Base-by-base conservation (phyloP, 1,140 invertebrate genomes). In the Goniozus legneri region DNA sequence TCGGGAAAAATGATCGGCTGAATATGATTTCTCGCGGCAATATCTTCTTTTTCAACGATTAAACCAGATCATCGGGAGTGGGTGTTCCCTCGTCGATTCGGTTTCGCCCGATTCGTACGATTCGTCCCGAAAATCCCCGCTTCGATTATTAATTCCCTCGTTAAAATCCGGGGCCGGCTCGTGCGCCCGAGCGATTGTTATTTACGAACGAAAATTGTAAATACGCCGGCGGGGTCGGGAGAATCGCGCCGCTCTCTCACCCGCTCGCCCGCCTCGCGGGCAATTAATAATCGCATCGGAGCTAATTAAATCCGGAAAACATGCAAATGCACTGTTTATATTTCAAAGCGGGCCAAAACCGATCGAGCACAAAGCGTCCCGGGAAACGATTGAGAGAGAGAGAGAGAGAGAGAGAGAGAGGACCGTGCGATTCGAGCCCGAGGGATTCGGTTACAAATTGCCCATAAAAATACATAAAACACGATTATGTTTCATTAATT, bases 261-360 rank as follows among this genome's bases (percentile, higher is more conserved):
- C 56, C 32, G 43, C 50, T 60, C 55, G 58, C 55, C 48, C 42
- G 44, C 57, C 51, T 55, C 56, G 56, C 58, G 54, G 44, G 59
- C 67, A 65, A 72, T 73, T 75, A 71, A 69, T 72, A 68, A 72
- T 71, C 56, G 60, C 56, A 71, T 71, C 58, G 64, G 54, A 66
- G 64, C 71, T 74, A 73, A 74, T 75, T 75, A 73, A 74, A 69
- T 69, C 58, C 58, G 65, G 69, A 67, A 75, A 74, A 69, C 69
- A 71, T 71, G 71, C 68, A 71, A 74, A 73, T 68, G 63, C 58
- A 56, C 55, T 62, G 59, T 70, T 69, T 69, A 65, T 70, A 73
- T 60, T 65, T 63, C 62, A 72, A 68, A 67, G 55, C 53, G 53
- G 52, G 13, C 15, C 37, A 33, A 36, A 41, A 37, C 20, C 55